Base-by-base conservation (phyloP, 2,113 vertebrate genomes). In the Indicator maculatus region DNA sequence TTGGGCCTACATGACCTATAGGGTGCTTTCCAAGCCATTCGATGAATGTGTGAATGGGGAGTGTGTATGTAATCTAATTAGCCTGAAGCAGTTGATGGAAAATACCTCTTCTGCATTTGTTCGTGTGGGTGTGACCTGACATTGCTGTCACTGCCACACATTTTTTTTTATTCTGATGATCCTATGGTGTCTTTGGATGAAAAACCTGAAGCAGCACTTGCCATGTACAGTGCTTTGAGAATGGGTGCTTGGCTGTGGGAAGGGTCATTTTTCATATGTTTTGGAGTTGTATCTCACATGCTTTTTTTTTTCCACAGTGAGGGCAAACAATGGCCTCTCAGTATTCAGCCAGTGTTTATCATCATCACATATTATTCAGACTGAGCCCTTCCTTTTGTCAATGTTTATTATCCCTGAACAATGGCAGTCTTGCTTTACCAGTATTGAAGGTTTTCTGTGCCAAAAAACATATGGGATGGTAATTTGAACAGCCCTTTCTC, bases 381-480 rank as follows among this genome's bases (percentile, higher is more conserved):
- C 27, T 67, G 80, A 60, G 72, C 61, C 65, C 38, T 77, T 92
- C 67, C 91, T 88, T 93, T 72, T 86, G 76, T 65, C 74, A 88
- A 86, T 61, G 50, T 92, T 94, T 93, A 11, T 86, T 81, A 38
- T 81, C 70, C 12, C 58, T 44, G n/a, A 87, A 41, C 0, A 2
- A 58, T 79, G 4, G 8, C 30, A 41, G 1, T 81, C 90, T 74
- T 90, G 83, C 45, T 65, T 72, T 91, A 61, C 69, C 11, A 18
- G 65, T 72, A 33, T 12, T 75, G 61, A 66, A 72, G 52, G 44
- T 39, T 90, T 89, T 80, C 44, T 74, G 44, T 80, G 33, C 53
- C 41, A 90, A 39, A 56, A 56, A 86, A 12, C 20, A 3, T 12
- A 44, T 0, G 10, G 44, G 27, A 14, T 31, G 66, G 24, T 65